phyloP scores from a whole-genome alignment of 1,140 invertebrate species.

The Plodia interpunctella region DNA sequence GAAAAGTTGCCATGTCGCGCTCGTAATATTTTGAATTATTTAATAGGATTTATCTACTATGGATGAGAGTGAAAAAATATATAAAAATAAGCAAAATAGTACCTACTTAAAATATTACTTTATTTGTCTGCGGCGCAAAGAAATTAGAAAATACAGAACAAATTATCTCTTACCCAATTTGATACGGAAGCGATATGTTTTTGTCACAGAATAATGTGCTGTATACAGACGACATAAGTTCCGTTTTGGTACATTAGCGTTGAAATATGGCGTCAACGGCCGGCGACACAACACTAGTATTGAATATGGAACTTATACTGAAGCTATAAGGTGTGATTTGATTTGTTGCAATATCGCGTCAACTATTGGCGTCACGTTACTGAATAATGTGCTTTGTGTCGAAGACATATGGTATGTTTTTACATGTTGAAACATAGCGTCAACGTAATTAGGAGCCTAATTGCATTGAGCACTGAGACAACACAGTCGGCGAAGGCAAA shows the following conservation, averaged over 20 bases:
- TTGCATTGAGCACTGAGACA: slow-evolving; percentile 7
- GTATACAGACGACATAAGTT: no score
- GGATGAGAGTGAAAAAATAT: no score
- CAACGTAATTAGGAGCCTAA: slow-evolving; percentile 6
- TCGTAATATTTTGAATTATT: no score
- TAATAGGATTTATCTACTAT: no score
- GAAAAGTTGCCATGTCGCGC: no score
- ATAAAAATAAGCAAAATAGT: background rate
- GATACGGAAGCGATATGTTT: background rate
- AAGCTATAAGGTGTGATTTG: no score
- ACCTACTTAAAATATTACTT: background rate
- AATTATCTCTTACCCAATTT: background rate
- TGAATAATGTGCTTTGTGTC: background rate
- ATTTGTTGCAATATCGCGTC: no score
- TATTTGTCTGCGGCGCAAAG: background rate
- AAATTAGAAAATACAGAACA: background rate
- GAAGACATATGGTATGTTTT: background rate
- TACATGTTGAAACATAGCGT: background rate
- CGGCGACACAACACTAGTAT: no score
- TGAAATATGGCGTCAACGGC: no score
- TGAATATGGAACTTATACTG: no score
- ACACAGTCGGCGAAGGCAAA: background rate
- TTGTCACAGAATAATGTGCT: no score
- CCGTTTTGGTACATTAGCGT: no score
- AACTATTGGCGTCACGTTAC: background rate